Evolutionary conservation across 2,113 vertebrate genomes (phyloP), one percentile per base, ranked within the genome.

Genomic region (Anoplopoma fimbria): DNA sequence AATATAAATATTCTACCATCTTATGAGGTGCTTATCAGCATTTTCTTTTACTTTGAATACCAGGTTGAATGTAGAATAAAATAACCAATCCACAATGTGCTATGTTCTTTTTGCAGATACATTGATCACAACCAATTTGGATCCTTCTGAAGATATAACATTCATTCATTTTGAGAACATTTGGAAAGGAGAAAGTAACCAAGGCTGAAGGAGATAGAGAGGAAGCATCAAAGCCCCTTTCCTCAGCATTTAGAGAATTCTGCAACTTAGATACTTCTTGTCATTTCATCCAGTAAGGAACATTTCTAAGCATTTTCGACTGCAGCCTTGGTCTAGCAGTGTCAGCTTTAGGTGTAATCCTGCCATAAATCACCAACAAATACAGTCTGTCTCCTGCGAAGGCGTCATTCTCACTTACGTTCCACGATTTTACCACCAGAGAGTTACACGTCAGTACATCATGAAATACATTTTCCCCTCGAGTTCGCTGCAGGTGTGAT

Each of bases 351-450:
- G 57, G 55, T 75, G 64, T 58, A 6, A 62, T 25, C 47, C 0
- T 6, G 61, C 67, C 69, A 69, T 82, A 74, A 81, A 38, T 64
- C 69, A 82, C 29, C 61, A 27, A 25, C 31, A 42, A 17, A 42
- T 9, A 13, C 74, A 60, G 60, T 67, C 69, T 60, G 61, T 74
- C 62, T 61, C 33, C 1, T 49, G 15, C 29, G 58, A 51, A 17
- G 13, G 38, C 27, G 58, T 65, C 7, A 38, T 47, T 49, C 23
- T 55, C 15, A 8, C 17, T 34, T 25, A 25, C 14, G 31, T 4
- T 61, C 40, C 25, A 62, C 6, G 0, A n/a, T 67, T 47, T 58
- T n/a, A 62, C 33, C 55, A 25, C 29, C 2, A 14, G 42, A 45
- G 29, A 38, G 9, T 61, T 45, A 47, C 6, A 29, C 38, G 36